phyloP scores from a whole-genome alignment of 2,113 vertebrate genomes.

The Sinocyclocheilus grahami region DNA sequence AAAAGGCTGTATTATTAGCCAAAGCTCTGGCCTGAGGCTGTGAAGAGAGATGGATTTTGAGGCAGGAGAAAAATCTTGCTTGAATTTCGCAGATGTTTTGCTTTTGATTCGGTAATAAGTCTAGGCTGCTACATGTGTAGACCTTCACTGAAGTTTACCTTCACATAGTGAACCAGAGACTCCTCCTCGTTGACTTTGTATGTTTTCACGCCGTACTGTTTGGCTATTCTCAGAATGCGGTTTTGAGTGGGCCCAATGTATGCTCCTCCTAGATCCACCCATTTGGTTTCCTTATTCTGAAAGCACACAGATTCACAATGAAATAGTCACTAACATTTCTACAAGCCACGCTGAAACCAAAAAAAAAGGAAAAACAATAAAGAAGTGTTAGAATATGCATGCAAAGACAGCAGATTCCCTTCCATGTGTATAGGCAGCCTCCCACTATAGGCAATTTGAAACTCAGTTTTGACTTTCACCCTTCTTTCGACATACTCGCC shows the following conservation, averaged over 20 bases:
- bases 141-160: constrained; percentile 71
- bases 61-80: background rate
- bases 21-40: background rate
- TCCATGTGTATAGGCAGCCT: background rate
- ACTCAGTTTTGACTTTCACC: background rate
- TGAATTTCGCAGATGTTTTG: background rate
- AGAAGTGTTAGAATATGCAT: background rate
- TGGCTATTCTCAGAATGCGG: constrained; percentile 87
- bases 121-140: background rate
- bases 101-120: background rate
- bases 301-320: constrained; percentile 48
- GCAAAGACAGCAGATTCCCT: constrained; percentile 3
- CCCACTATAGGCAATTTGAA: background rate
- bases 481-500: background rate
- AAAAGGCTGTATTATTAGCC: constrained; percentile 22
- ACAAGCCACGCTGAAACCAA: background rate
- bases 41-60: background rate
- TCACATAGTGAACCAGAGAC: constrained; percentile 84
- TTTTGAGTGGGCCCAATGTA: constrained; percentile 97
- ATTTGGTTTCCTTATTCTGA: constrained; percentile 92
- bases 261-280: constrained; percentile 94
- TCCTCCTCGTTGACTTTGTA: constrained; percentile 96
- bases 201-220: constrained; percentile 87
- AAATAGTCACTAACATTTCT: background rate
- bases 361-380: background rate